Evolutionary conservation across 2,113 vertebrate genomes (phyloP).

Genomic region (Tachuris rubrigastra): DNA sequence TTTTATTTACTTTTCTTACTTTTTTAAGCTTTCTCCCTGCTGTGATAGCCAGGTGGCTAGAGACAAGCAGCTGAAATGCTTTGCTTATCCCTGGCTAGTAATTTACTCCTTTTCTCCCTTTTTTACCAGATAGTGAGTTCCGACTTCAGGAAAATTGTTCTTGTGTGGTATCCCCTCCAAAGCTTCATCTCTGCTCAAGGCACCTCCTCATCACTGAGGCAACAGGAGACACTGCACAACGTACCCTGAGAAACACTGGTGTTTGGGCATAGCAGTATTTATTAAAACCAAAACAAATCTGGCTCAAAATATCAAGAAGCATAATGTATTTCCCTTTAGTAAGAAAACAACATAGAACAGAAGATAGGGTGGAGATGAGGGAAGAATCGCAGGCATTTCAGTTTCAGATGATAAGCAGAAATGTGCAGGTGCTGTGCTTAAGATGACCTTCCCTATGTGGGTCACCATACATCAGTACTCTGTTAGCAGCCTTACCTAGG

Average conservation of each 20-base stretch:
- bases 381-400: not conserved
- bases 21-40: not conserved
- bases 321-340: not conserved
- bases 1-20: not conserved
- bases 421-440: slow-evolving; percentile 47
- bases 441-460: slow-evolving; percentile 5
- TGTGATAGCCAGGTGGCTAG: not conserved
- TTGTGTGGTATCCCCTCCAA: not conserved
- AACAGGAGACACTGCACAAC: not conserved
- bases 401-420: slow-evolving; percentile 44
- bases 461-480: slow-evolving; percentile 43
- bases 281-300: not conserved
- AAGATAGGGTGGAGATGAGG: not conserved
- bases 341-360: not conserved
- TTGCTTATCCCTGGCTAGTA: not conserved
- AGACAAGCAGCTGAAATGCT: not conserved
- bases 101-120: not conserved
- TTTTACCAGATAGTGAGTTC: not conserved
- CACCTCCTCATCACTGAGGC: not conserved
- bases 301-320: not conserved
- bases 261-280: not conserved
- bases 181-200: not conserved
- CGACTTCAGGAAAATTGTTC: not conserved
- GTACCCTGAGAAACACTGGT: not conserved
- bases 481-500: slow-evolving; percentile 26